Percentiles rank a stretch among this genome's conserved stretches.
Conservation (phyloP, 2,797 vertebrate genomes). For the Macrochelys suwanniensis region DNA sequence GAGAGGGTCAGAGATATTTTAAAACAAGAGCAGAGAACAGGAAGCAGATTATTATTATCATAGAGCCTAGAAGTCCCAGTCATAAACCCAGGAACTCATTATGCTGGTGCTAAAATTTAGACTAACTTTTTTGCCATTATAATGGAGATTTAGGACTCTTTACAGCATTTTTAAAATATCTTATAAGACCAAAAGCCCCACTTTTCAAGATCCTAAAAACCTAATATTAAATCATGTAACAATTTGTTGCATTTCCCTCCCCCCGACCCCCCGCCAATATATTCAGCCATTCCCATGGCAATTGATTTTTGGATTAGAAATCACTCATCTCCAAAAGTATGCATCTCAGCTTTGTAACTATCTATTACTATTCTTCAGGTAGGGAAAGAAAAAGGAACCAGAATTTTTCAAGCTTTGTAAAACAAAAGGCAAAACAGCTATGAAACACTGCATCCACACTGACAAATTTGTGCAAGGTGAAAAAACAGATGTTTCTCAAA, state of each 20-base stretch:
- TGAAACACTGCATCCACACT: constrained; percentile 63
- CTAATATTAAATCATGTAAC: neutral
- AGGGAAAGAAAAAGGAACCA: constrained; percentile 31
- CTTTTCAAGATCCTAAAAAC: neutral
- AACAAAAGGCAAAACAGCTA: constrained; percentile 72
- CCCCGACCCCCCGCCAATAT: neutral
- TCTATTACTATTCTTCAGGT: neutral
- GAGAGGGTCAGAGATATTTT: neutral
- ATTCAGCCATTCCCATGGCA: neutral
- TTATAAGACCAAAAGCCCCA: neutral
- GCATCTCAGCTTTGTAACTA: neutral
- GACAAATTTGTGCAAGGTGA: constrained; percentile 66
- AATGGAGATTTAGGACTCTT: neutral
- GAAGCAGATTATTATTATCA: neutral
- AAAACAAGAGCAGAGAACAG: neutral
- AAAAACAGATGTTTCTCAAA: constrained; percentile 76
- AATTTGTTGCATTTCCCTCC: neutral
- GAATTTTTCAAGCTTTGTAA: constrained; percentile 51
- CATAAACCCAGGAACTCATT: no score
- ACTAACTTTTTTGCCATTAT: neutral
- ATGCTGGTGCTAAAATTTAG: neutral
- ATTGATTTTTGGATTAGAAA: neutral
- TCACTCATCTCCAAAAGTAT: neutral
- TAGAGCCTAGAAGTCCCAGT: no score
- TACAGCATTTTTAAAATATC: neutral